Evolutionary conservation across 2,888 invertebrate genomes (phyloP), one percentile per base, ranked within the genome.

Genomic region (Spicauda simplicius): DNA sequence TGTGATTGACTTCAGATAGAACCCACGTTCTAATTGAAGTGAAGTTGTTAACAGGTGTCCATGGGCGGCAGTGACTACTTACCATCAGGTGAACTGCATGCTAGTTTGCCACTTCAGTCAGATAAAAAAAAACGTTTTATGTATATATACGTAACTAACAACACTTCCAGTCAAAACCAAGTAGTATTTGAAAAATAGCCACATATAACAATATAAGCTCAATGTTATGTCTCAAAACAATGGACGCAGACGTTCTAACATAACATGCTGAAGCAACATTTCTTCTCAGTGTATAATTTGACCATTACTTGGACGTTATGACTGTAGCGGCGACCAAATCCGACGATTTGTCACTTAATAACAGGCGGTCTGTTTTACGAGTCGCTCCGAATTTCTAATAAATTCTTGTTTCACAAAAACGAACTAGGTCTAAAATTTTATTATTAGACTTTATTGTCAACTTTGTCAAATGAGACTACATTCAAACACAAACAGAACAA

Each of bases 341-440:
- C 82, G 73, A 81, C 84, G 77, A 86, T 86, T 88, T 88, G 86
- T 88, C 87, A 89, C 86, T 84, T 84, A 85, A 86, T 87, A 85
- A 88, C 84, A 81, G 78, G 79, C 80, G 81, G 81, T 83, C 79
- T 84, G 82, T 83, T 86, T 88, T 85, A 88, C 83, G 85, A 87
- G 76, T 76, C 73, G 74, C 77, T 80, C 78, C 77, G 80, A 78
- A 77, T 77, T 73, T 72, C 74, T 82, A 81, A 85, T 86, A 87
- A 86, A 87, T 87, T 84, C 77, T 79, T 76, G 80, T 83, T 85
- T 78, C 77, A 84, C 80, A 85, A 86, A 86, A 85, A 85, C 80
- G 80, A 82, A 85, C 85, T 85, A 84, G 82, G 78, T 81, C 80
- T 80, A 82, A 83, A 84, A 82, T 83, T 87, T 86, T 84, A 86